A percentile compares a stretch with the other conserved stretches of the same genome.
Conservation (phyloP, 2,113 vertebrate genomes). For the Nansenia antarctica region DNA sequence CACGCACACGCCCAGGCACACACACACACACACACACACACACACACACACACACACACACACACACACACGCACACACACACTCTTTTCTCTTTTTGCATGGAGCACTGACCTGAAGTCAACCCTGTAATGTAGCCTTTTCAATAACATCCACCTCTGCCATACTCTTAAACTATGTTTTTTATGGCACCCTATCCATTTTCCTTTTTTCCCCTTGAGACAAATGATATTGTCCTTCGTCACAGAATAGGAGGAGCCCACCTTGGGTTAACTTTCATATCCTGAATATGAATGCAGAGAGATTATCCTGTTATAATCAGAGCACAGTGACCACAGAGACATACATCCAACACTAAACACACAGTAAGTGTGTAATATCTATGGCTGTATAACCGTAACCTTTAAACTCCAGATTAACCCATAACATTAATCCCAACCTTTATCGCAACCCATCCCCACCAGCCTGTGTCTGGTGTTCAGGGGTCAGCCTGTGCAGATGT, state of each 20-base stretch:
- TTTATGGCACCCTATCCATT: conserved; percentile 56
- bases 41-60: too few species aligned
- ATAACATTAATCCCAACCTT: background rate
- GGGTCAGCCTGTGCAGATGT: background rate
- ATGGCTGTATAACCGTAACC: background rate
- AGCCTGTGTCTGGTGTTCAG: too few species aligned
- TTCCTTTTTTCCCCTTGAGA: conserved; percentile 51
- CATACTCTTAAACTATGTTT: conserved; percentile 52
- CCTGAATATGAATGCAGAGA: background rate
- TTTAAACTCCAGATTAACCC: background rate
- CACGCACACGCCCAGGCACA: too few species aligned
- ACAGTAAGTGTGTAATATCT: too few species aligned
- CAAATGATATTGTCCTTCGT: conserved; percentile 57
- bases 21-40: too few species aligned
- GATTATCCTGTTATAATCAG: background rate
- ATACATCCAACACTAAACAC: too few species aligned
- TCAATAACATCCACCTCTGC: conserved; percentile 70
- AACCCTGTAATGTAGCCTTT: conserved; percentile 67
- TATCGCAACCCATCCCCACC: background rate
- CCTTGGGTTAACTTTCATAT: conserved; percentile 25
- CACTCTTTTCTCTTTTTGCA: too few species aligned
- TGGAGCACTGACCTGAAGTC: conserved; percentile 57
- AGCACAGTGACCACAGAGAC: background rate
- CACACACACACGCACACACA: too few species aligned
- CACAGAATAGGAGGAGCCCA: conserved; percentile 38